Evolutionary conservation across 2,888 invertebrate genomes (phyloP).

Genomic region (Pycnomerus fuliginosus): DNA sequence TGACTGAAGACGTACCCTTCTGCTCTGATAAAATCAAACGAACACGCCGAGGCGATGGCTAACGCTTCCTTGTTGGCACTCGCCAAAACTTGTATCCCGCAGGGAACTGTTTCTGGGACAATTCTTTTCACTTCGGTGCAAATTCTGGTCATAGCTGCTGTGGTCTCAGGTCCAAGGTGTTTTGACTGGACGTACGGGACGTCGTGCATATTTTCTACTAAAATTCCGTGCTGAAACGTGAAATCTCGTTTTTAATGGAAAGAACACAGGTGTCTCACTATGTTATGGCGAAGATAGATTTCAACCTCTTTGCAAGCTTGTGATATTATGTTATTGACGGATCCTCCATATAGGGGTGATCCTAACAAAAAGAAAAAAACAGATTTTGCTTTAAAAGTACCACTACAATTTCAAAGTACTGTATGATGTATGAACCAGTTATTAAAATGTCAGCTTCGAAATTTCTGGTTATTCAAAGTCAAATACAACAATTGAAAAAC

Average conservation of each 20-base stretch:
- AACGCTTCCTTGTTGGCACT: slow-evolving; percentile 74
- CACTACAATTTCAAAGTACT: no score
- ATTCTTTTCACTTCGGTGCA: slow-evolving; percentile 60
- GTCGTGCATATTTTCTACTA: slow-evolving; percentile 81
- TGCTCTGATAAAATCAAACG: slow-evolving; percentile 70
- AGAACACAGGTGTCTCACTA: slow-evolving; percentile 49
- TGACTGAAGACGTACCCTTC: slow-evolving; percentile 80
- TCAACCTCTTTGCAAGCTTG: slow-evolving; percentile 63
- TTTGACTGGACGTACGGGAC: slow-evolving; percentile 65
- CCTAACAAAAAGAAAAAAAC: slow-evolving; percentile 49
- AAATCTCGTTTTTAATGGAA: slow-evolving; percentile 3
- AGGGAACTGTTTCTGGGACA: slow-evolving; percentile 55
- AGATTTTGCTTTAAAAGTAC: no score
- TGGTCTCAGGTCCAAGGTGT: slow-evolving; percentile 65
- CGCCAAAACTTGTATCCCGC: slow-evolving; percentile 73
- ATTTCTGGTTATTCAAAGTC: no score
- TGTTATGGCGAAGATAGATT: slow-evolving; percentile 58
- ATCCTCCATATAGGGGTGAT: slow-evolving; percentile 60
- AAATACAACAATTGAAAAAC: no score
- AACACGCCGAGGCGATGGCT: slow-evolving; percentile 70
- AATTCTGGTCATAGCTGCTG: slow-evolving; percentile 67
- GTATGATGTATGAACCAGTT: no score
- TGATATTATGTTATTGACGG: slow-evolving; percentile 58
- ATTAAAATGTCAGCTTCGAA: no score
- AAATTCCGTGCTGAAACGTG: slow-evolving; percentile 62